Base-by-base conservation (phyloP, 2,113 vertebrate genomes). In the Lichenostomus cassidix region DNA sequence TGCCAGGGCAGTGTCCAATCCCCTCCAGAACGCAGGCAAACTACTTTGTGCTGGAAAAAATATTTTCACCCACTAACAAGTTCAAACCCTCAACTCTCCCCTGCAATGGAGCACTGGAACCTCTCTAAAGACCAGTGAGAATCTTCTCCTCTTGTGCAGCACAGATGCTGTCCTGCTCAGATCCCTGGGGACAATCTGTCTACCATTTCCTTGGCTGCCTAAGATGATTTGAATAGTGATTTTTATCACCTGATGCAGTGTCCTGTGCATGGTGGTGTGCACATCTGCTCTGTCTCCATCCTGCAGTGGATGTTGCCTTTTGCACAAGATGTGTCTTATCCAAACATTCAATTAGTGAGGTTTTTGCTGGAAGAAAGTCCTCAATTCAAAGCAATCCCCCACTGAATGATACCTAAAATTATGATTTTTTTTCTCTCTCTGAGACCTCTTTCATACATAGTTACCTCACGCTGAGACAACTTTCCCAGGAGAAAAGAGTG, bases 321-420 rank as follows among this genome's bases (percentile, higher is more conserved):
- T 80, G 33, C 37, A 60, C 0, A 0, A 27, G 19, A 41, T 35
- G 33, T 10, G 29, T 50, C n/a, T 83, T 67, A 79, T 13, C 24
- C 52, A 53, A 63, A 71, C 64, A 68, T 33, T 55, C 31, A 62
- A 8, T 31, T 16, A 37, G 11, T 0, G 2, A 90, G 22, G 3
- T n/a, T n/a, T 74, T 75, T 76, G 20, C 35, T 80, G 53, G 55
- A 83, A 73, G 27, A 44, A 64, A 10, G 1, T 65, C 27, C 12
- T 73, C 8, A 24, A 39, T 52, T 79, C 0, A 0, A 24, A 55
- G 41, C 12, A 20, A 44, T 25, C 9, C 14, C 9, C 83, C 55
- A 28, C 19, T 44, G 19, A 73, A 46, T 28, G 24, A 83, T 15
- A 21, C 18, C 41, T 81, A 46, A 87, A 58, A 27, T 20, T 35